phyloP scores from a whole-genome alignment of 2,888 invertebrate species.

The Amphipyra berbera region DNA sequence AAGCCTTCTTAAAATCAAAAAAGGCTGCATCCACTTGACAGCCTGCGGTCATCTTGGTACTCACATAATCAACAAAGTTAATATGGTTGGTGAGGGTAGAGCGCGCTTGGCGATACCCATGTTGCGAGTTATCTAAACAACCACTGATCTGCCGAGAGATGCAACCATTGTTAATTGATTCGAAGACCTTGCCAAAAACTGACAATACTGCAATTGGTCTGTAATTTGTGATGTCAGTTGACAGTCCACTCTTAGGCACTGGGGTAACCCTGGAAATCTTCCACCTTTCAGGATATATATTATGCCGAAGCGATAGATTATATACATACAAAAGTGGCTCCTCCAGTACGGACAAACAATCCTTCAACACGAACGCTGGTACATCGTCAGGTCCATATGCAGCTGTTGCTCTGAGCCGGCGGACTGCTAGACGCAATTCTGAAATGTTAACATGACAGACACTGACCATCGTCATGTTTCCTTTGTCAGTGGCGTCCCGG shows the following conservation, averaged over 20 bases:
- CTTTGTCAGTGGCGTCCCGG: neutral
- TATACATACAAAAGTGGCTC: neutral
- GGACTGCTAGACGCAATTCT: constrained; percentile 3
- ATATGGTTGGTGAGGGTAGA: neutral
- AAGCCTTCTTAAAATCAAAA: constrained; percentile 1
- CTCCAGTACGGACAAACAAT: constrained; percentile 4
- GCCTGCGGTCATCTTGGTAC: neutral
- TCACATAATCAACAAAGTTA: neutral
- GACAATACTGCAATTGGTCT: constrained; percentile 1
- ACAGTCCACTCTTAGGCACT: constrained; percentile 1
- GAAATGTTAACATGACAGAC: neutral
- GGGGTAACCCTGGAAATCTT: constrained; percentile 8
- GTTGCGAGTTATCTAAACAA: neutral
- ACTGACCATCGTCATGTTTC: neutral
- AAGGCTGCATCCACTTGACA: neutral
- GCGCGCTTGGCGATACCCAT: neutral
- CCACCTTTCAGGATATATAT: constrained; percentile 1
- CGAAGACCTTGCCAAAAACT: constrained; percentile 1
- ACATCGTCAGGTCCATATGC: constrained; percentile 5
- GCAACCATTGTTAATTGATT: neutral
- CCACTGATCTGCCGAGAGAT: neutral
- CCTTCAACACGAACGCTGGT: neutral
- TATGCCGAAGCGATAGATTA: constrained; percentile 1
- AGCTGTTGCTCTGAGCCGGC: neutral
- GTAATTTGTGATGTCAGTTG: constrained; percentile 8